phyloP scores from a whole-genome alignment of 2,113 vertebrate genomes.

The Bubo bubo region DNA sequence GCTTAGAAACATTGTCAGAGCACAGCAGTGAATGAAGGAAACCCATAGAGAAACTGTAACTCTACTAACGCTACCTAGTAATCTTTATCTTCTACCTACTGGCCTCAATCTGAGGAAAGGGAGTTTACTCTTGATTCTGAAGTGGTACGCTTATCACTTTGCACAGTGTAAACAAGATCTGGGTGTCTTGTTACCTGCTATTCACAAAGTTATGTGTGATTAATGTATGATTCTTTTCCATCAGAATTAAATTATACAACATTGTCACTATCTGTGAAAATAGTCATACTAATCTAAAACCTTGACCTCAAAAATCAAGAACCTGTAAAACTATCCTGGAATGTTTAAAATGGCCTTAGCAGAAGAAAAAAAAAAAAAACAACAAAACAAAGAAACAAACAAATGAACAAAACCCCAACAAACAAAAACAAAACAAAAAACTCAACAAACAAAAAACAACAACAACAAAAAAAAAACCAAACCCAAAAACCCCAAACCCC shows the following conservation, averaged over 20 bases:
- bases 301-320: neutral
- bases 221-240: neutral
- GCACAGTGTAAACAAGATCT: neutral
- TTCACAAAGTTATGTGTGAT: neutral
- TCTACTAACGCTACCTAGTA: neutral
- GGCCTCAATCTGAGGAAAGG: neutral
- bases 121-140: neutral
- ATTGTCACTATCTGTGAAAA: neutral
- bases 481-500: no score
- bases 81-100: neutral
- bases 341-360: neutral
- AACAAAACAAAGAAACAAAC: neutral
- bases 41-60: neutral
- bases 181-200: neutral
- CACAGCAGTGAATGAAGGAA: neutral
- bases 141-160: neutral
- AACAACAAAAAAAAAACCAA: no score
- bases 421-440: neutral
- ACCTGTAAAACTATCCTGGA: neutral
- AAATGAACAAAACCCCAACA: neutral
- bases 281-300: neutral
- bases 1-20: neutral
- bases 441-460: no score
- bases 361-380: fast-evolving
- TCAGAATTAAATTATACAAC: neutral